Evolutionary conservation across 2,888 invertebrate genomes (phyloP).

Genomic region (Timandra comae): DNA sequence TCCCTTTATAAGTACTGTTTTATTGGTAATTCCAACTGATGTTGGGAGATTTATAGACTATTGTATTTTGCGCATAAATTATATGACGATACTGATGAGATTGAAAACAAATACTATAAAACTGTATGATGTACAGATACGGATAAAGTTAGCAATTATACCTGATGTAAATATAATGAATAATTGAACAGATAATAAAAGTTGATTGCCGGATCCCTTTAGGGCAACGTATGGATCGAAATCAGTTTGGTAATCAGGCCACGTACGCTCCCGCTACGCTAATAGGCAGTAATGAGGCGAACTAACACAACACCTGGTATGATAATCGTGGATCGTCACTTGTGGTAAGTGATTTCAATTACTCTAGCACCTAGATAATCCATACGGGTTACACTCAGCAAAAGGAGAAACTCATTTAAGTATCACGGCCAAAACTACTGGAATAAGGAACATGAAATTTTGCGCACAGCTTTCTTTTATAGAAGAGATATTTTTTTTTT

Average conservation of each 20-base stretch:
- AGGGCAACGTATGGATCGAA: conserved; percentile 39
- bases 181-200: conserved; percentile 37
- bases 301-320: conserved; percentile 44
- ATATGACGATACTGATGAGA: too few relatives aligned
- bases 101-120: too few relatives aligned
- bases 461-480: too few relatives aligned
- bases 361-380: conserved; percentile 20
- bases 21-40: conserved; percentile 30
- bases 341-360: conserved; percentile 42
- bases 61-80: conserved; percentile 25
- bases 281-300: conserved; percentile 58
- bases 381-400: too few relatives aligned
- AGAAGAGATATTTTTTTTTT: too few relatives aligned
- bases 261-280: conserved; percentile 52
- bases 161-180: conserved; percentile 14
- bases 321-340: conserved; percentile 42
- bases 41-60: conserved; percentile 38
- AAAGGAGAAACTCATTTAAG: too few relatives aligned
- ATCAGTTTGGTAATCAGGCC: conserved; percentile 43
- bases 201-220: conserved; percentile 37
- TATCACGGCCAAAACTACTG: too few relatives aligned
- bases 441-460: too few relatives aligned
- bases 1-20: conserved; percentile 22
- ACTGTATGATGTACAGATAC: too few relatives aligned
- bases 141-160: too few relatives aligned